phyloP scores from a whole-genome alignment of 2,888 invertebrate species.

The Cryptus viduatorius region DNA sequence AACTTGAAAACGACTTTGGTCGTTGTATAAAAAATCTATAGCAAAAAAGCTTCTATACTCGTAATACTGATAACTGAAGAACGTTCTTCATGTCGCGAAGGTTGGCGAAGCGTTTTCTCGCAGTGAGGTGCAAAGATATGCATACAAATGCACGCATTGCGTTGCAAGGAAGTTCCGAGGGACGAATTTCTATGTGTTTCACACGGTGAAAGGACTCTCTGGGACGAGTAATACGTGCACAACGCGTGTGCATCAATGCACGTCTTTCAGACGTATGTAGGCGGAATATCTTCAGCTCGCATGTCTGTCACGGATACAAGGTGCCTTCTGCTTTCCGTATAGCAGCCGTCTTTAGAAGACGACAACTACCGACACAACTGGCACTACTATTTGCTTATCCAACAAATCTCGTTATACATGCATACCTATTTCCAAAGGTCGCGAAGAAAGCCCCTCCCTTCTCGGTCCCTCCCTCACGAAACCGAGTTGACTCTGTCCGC shows the following conservation, averaged over 20 bases:
- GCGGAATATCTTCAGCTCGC: constrained; percentile 37
- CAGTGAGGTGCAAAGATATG: not conserved
- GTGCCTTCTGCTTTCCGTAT: not conserved
- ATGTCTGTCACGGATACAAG: constrained; percentile 6
- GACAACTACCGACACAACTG: constrained; percentile 17
- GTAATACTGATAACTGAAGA: not conserved
- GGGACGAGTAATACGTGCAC: not conserved
- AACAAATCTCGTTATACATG: constrained; percentile 51
- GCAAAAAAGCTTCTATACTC: too few species aligned
- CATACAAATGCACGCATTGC: not conserved
- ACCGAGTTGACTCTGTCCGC: constrained; percentile 8
- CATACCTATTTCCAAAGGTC: constrained; percentile 46
- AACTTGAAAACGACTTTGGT: too few species aligned
- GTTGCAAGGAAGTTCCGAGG: not conserved
- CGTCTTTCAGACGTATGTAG: not conserved
- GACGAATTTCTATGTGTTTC: not conserved
- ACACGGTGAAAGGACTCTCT: not conserved
- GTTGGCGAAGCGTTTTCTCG: not conserved
- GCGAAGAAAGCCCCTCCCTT: constrained; percentile 3
- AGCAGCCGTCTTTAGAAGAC: not conserved
- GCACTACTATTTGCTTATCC: constrained; percentile 12
- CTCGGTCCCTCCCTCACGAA: not conserved
- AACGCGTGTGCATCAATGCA: not conserved
- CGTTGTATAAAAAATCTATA: too few species aligned
- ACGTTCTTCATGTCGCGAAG: not conserved